Evolutionary conservation across 2,113 vertebrate genomes (phyloP).

Genomic region (Hemiprocne comata): DNA sequence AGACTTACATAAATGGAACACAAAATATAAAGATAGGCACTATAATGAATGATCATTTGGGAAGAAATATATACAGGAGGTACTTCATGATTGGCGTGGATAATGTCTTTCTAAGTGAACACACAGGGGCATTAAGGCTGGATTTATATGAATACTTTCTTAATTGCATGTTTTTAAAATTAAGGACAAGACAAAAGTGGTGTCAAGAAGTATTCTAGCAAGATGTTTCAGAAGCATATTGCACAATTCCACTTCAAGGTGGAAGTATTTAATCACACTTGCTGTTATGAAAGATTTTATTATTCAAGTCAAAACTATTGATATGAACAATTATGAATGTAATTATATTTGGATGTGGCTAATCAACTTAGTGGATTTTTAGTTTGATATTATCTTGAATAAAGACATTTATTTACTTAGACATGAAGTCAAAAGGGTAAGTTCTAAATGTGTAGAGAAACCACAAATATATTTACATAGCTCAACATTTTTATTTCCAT

Average conservation of each 20-base stretch:
- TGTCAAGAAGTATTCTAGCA: slow-evolving; percentile 5
- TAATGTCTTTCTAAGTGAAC: neutral
- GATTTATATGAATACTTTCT: neutral
- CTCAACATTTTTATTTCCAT: neutral
- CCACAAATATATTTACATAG: neutral
- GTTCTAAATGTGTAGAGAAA: neutral
- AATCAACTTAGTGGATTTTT: neutral
- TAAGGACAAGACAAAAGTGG: neutral
- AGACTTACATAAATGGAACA: neutral
- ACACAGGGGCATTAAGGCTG: neutral
- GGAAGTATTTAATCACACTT: slow-evolving; percentile 13
- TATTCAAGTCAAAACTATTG: slow-evolving; percentile 17
- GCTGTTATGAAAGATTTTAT: slow-evolving; percentile 24
- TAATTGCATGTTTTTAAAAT: neutral
- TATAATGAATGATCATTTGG: neutral
- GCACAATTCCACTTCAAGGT: neutral
- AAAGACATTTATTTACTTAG: neutral
- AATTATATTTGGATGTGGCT: neutral
- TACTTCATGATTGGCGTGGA: neutral
- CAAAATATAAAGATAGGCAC: neutral
- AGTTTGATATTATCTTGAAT: neutral
- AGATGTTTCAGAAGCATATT: neutral
- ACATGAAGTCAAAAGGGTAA: neutral
- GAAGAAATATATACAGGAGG: neutral
- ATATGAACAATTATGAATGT: slow-evolving; percentile 5